Evolutionary conservation across 2,113 vertebrate genomes (phyloP).

Genomic region (Aleadryas rufinucha): DNA sequence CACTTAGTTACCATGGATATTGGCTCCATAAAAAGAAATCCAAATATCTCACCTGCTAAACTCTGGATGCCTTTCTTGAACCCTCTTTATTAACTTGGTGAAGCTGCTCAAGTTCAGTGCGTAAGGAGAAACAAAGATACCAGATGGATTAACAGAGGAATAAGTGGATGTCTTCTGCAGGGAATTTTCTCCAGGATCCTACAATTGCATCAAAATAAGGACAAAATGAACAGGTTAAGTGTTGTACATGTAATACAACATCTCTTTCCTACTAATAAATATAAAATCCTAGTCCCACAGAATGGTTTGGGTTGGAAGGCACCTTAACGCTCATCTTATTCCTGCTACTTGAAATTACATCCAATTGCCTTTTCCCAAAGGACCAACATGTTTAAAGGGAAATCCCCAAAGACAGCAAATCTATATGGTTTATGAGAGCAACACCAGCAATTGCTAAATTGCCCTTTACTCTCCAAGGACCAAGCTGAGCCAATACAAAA

Average conservation of each 20-base stretch:
- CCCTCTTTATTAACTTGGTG: constrained; percentile 64
- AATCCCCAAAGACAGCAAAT: background rate
- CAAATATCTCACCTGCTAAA: constrained; percentile 44
- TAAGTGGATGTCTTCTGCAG: background rate
- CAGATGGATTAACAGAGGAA: background rate
- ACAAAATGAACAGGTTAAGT: background rate
- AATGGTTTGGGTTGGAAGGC: background rate
- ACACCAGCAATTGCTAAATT: background rate
- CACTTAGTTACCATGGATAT: background rate
- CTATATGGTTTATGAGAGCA: background rate
- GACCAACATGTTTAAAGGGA: background rate
- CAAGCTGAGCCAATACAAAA: background rate
- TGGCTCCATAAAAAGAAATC: background rate
- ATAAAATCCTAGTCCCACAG: background rate
- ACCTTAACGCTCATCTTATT: background rate
- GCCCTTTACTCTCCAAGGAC: background rate
- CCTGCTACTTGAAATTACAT: background rate
- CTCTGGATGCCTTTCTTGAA: constrained; percentile 60
- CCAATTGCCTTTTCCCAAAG: background rate
- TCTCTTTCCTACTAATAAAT: background rate
- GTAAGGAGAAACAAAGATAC: constrained; percentile 36
- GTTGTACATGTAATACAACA: background rate
- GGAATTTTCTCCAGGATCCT: constrained; percentile 49
- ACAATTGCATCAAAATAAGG: background rate
- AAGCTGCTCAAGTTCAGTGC: constrained; percentile 67